Evolutionary conservation across 1,140 invertebrate species (phyloP).

Genomic region (Ceratina australensis): DNA sequence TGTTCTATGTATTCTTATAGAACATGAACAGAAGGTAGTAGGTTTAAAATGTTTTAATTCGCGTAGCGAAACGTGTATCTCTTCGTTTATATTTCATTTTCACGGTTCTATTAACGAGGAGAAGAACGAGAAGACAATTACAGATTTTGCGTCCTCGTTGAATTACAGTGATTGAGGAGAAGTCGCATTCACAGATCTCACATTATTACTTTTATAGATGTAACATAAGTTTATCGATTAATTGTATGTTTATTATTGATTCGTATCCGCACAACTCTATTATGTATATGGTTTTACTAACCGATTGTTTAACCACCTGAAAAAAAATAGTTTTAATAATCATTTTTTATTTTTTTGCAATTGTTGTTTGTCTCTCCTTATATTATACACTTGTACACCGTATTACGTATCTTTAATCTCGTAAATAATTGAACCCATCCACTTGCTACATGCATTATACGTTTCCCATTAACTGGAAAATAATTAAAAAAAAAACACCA

Average conservation of each 20-base stretch:
- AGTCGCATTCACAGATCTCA: constrained; percentile 78
- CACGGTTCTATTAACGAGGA: not conserved
- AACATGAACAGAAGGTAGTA: constrained; percentile 21
- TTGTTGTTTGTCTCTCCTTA: constrained; percentile 61
- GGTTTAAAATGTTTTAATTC: constrained; percentile 46
- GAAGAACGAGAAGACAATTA: constrained; percentile 53
- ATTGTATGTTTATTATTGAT: constrained; percentile 69
- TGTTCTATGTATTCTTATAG: constrained; percentile 29
- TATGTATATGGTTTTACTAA: constrained; percentile 73
- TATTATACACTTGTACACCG: constrained; percentile 26
- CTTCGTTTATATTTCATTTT: constrained; percentile 25
- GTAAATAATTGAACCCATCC: not conserved
- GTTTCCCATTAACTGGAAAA: not conserved
- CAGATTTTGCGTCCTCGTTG: constrained; percentile 59
- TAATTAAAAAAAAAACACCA: too few relatives aligned
- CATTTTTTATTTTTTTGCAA: constrained; percentile 71
- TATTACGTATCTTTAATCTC: not conserved
- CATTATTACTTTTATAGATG: constrained; percentile 73
- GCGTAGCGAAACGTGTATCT: constrained; percentile 25
- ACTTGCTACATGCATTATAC: not conserved
- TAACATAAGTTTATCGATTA: constrained; percentile 67
- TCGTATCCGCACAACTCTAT: constrained; percentile 67
- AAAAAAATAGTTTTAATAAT: constrained; percentile 72
- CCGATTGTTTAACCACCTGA: constrained; percentile 70
- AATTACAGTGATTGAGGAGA: constrained; percentile 70